A percentile compares a stretch with the other conserved stretches of the same genome.
These are phyloP conservation scores for Agapornis roseicollis DNA, from an alignment of 2,113 vertebrate genomes.

Conservation along the genomic window DNA sequence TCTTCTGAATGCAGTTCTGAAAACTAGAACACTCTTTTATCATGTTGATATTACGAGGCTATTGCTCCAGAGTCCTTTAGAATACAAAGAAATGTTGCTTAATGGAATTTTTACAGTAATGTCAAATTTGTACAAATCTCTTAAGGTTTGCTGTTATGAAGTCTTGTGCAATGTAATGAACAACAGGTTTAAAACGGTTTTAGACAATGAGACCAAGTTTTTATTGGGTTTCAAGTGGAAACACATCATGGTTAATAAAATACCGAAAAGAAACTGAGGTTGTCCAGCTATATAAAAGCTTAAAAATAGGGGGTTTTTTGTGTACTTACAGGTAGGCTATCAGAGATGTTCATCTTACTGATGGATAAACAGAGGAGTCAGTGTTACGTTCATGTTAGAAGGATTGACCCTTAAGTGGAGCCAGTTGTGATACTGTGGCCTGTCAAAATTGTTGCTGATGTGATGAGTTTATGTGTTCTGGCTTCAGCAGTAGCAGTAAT, in stretches of 20 bases:
- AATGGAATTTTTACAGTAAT: background rate
- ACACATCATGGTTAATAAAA: background rate
- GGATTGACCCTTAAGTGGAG: background rate
- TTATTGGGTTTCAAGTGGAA: background rate
- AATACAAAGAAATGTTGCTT: constrained; percentile 27
- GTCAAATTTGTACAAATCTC: constrained; percentile 37
- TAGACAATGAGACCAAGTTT: background rate
- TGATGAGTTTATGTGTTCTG: background rate
- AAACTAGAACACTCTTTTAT: background rate
- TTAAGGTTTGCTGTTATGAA: background rate
- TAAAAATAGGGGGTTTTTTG: background rate
- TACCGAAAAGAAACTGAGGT: background rate
- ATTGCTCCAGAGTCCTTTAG: constrained; percentile 35
- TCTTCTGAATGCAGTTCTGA: constrained; percentile 8
- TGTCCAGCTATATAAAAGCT: background rate
- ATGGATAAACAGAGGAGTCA: background rate
- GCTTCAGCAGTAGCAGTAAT: too few species aligned
- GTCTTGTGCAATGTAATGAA: background rate
- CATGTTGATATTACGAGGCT: background rate
- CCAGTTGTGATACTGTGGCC: background rate
- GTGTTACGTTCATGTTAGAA: background rate
- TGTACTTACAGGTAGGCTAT: background rate
- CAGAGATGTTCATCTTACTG: background rate
- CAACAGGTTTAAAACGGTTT: background rate
- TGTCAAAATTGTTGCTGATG: background rate